Evolutionary conservation across 2,888 invertebrate genomes (phyloP).

Genomic region (Andrena fulva): DNA sequence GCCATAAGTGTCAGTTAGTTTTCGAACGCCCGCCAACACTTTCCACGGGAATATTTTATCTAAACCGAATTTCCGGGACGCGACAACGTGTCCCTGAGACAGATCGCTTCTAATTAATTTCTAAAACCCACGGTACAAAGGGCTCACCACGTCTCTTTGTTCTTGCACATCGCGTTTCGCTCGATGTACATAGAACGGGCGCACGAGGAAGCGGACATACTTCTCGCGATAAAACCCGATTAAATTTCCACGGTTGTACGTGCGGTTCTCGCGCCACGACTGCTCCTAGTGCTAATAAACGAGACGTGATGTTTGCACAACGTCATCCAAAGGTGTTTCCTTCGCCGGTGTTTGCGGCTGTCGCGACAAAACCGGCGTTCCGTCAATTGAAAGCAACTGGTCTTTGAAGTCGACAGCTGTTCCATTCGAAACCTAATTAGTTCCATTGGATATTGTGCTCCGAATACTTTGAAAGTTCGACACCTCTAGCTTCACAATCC

Average conservation of each 20-base stretch:
- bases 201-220: not conserved
- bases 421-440: not conserved
- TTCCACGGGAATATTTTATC: not conserved
- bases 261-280: not conserved
- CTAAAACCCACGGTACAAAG: conserved; percentile 17
- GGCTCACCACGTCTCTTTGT: conserved; percentile 15
- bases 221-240: conserved; percentile 29
- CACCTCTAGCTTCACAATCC: not conserved
- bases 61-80: conserved; percentile 18
- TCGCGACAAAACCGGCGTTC: not conserved
- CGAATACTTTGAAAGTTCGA: not conserved
- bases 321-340: not conserved
- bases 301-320: not conserved
- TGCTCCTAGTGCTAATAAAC: not conserved
- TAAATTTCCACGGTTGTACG: conserved; percentile 8
- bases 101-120: conserved; percentile 22
- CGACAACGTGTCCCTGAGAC: not conserved
- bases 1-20: no score
- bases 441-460: not conserved
- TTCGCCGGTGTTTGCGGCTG: not conserved
- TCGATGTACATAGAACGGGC: conserved; percentile 3
- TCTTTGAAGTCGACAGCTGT: not conserved
- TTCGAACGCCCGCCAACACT: not conserved
- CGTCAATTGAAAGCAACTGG: not conserved
- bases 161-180: conserved; percentile 15